Conservation (phyloP, 2,113 vertebrate genomes). For the Entomyzon cyanotis region DNA sequence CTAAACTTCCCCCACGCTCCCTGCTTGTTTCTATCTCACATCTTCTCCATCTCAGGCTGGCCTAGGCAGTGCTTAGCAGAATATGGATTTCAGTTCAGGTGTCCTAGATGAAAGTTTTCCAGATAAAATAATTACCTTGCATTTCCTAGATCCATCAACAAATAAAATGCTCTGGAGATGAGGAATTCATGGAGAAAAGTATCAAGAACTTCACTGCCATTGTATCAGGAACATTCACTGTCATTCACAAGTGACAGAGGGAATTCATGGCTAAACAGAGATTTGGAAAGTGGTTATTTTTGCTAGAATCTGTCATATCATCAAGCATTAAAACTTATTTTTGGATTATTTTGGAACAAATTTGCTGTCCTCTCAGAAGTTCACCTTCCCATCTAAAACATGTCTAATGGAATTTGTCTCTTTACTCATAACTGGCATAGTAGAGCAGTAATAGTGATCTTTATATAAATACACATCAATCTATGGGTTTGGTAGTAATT, state of each 20-base stretch:
- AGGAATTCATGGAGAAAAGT: background rate
- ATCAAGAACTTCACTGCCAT: background rate
- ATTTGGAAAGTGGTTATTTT: background rate
- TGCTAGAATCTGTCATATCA: background rate
- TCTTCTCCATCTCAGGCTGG: background rate
- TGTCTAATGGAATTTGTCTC: background rate
- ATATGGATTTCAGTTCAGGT: background rate
- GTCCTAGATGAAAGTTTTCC: background rate
- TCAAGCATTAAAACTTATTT: background rate
- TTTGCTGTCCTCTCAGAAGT: background rate
- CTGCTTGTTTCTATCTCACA: background rate
- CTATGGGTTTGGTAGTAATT: background rate
- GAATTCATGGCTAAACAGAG: background rate
- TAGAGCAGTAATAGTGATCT: background rate
- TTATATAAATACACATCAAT: background rate
- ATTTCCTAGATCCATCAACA: background rate
- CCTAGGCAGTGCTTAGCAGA: background rate
- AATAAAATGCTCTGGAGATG: background rate
- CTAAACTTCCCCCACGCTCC: background rate
- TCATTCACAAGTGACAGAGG: background rate
- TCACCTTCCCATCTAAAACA: background rate
- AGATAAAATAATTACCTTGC: background rate
- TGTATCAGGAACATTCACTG: background rate
- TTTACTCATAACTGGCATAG: background rate
- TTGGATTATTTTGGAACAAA: background rate